phyloP scores from a whole-genome alignment of 2,888 invertebrate genomes.

The Tribolium freemani region DNA sequence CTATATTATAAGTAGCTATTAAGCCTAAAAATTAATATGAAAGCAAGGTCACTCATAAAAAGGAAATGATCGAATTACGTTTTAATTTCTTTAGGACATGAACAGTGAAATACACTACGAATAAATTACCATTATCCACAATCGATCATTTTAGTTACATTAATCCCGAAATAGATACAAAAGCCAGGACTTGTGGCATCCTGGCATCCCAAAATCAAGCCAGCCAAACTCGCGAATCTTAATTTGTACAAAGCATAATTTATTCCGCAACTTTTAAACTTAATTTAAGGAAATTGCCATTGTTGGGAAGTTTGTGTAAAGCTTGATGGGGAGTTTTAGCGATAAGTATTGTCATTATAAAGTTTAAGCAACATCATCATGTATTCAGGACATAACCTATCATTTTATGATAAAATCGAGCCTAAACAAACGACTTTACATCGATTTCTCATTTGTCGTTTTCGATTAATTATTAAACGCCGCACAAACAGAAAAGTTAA shows the following conservation, averaged over 20 bases:
- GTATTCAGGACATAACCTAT: constrained; percentile 20
- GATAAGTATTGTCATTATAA: constrained; percentile 40
- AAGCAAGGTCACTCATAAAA: too few relatives aligned
- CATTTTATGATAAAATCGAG: constrained; percentile 15
- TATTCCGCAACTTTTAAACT: constrained; percentile 37
- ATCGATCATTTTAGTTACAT: neutral
- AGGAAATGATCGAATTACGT: too few relatives aligned
- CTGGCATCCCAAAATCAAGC: neutral
- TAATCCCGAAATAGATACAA: neutral
- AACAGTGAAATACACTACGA: too few relatives aligned
- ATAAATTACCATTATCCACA: too few relatives aligned
- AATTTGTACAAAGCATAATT: constrained; percentile 26
- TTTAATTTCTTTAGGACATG: too few relatives aligned
- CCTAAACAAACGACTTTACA: neutral
- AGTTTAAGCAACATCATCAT: constrained; percentile 37
- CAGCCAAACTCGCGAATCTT: neutral
- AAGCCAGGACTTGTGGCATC: neutral
- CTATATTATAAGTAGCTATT: too few relatives aligned
- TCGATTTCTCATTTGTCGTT: neutral
- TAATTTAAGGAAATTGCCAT: constrained; percentile 35
- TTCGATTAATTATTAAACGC: neutral
- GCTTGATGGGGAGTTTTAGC: constrained; percentile 37
- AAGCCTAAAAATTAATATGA: too few relatives aligned
- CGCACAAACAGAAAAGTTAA: neutral
- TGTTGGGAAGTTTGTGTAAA: constrained; percentile 38